A percentile compares a stretch with the other conserved stretches of the same genome.
Evolutionary conservation across 2,113 vertebrate genomes (phyloP).

Genomic region (Anas platyrhynchos): DNA sequence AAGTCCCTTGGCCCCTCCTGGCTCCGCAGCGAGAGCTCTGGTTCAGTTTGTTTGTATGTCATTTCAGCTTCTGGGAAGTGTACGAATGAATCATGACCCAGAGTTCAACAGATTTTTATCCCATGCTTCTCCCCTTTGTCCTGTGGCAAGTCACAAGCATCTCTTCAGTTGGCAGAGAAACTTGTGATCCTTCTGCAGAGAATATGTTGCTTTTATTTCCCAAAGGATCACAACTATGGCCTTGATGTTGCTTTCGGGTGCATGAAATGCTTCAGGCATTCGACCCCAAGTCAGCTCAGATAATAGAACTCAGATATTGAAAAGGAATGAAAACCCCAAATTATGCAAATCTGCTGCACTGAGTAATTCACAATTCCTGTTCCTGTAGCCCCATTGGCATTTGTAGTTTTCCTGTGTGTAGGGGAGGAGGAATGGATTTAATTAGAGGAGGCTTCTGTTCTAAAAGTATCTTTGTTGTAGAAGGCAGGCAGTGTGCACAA

Average conservation of each 20-base stretch:
- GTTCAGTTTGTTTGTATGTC: background rate
- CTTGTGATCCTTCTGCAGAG: conserved; percentile 4
- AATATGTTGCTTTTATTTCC: conserved; percentile 5
- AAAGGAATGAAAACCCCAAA: conserved; percentile 28
- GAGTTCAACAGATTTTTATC: conserved; percentile 6
- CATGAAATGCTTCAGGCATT: conserved; percentile 5
- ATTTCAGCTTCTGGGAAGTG: background rate
- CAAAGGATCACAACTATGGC: background rate
- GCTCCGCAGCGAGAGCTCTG: background rate
- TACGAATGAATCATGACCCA: background rate
- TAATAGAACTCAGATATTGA: conserved; percentile 49
- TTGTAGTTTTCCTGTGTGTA: background rate
- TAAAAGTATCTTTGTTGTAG: fast-evolving
- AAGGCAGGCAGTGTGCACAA: background rate
- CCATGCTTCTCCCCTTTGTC: background rate
- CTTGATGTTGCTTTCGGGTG: background rate
- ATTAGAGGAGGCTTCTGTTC: conserved; percentile 4
- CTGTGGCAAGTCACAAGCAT: conserved; percentile 12
- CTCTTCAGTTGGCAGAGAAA: background rate
- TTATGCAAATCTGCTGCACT: background rate
- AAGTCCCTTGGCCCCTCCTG: background rate
- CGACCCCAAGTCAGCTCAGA: conserved; percentile 32
- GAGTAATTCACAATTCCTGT: background rate
- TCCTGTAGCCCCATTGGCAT: background rate
- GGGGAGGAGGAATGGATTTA: background rate